Evolutionary conservation across 2,888 invertebrate species (phyloP).

Genomic region (Himalopsyche anomala): DNA sequence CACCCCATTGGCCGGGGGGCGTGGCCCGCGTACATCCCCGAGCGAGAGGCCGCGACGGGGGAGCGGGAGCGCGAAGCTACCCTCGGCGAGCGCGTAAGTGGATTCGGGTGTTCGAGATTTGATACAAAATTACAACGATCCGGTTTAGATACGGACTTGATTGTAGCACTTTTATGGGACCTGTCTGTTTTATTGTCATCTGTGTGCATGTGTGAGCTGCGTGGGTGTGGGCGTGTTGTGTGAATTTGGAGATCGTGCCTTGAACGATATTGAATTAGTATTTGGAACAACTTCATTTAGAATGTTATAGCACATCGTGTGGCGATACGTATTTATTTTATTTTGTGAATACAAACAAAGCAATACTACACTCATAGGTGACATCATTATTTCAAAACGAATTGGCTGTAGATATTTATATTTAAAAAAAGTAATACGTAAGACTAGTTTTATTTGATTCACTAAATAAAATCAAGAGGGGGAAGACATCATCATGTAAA

Average conservation of each 20-base stretch:
- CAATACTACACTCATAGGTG: not conserved
- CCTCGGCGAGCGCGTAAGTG: slow-evolving; percentile 60
- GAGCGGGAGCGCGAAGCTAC: slow-evolving; percentile 64
- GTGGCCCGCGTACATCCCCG: slow-evolving; percentile 56
- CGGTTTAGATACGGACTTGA: slow-evolving; percentile 62
- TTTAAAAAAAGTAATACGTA: no score
- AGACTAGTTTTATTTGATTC: no score
- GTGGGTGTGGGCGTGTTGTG: not conserved
- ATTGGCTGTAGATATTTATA: no score
- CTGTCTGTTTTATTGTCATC: slow-evolving; percentile 59
- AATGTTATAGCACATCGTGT: slow-evolving; percentile 4
- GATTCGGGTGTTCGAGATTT: slow-evolving; percentile 64
- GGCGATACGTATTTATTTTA: not conserved
- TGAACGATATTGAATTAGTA: slow-evolving; percentile 24
- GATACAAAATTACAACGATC: slow-evolving; percentile 63
- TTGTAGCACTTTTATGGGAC: slow-evolving; percentile 58
- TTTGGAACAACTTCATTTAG: not conserved
- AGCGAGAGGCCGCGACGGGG: slow-evolving; percentile 67
- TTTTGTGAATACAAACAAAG: not conserved
- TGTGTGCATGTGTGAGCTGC: not conserved
- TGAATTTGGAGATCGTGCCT: slow-evolving; percentile 20
- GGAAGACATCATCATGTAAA: no score
- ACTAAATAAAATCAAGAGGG: no score
- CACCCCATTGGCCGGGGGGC: slow-evolving; percentile 70
- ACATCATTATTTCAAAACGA: no score